Evolutionary conservation across 2,113 vertebrate species (phyloP).

Genomic region (Butorides virescens): DNA sequence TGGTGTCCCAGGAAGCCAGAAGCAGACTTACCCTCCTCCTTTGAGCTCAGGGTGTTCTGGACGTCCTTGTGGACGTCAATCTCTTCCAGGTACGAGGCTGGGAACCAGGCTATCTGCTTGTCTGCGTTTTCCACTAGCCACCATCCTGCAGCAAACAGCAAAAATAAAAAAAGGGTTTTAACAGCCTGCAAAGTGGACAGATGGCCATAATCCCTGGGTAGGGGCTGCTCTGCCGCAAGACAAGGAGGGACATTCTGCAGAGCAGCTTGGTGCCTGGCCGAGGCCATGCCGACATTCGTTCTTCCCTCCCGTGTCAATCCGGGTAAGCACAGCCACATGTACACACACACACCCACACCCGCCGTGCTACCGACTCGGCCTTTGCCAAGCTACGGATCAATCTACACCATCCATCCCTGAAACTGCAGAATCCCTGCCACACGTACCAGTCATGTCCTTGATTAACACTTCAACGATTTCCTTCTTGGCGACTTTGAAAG

Average conservation of each 20-base stretch:
- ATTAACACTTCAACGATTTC: constrained; percentile 87
- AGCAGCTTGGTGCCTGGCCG: not conserved
- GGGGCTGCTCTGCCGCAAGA: not conserved
- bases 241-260: not conserved
- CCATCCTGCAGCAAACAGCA: constrained; percentile 80
- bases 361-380: fast-evolving
- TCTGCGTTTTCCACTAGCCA: constrained; percentile 90
- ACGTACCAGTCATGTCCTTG: constrained; percentile 84
- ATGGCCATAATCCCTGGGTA: not conserved
- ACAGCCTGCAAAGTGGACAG: not conserved
- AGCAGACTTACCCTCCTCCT: not conserved
- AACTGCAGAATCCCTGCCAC: not conserved
- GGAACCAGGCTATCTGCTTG: constrained; percentile 91
- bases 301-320: not conserved
- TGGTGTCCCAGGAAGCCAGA: not conserved
- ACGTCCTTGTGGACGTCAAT: not conserved
- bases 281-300: not conserved
- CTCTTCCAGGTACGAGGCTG: constrained; percentile 85
- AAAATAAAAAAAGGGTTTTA: not conserved
- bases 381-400: not conserved
- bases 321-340: fast-evolving
- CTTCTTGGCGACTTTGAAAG: constrained; percentile 71
- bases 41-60: not conserved
- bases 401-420: not conserved
- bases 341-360: not conserved